These are phyloP conservation scores for Tokudaia tokunoshimensis DNA, from an alignment of 2,797 vertebrate genomes.

Conservation along the genomic window DNA sequence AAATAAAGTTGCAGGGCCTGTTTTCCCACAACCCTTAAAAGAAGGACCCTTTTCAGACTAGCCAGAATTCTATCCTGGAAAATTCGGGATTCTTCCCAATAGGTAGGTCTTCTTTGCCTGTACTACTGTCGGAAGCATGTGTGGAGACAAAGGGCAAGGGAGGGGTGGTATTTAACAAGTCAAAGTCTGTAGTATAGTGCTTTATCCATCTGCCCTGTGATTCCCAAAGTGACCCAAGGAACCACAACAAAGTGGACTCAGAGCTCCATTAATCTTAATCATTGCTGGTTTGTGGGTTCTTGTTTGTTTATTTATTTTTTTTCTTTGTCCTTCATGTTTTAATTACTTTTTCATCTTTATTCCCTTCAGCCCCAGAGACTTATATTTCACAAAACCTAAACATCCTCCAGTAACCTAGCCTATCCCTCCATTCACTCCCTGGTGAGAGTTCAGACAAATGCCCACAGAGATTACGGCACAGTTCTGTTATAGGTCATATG, in stretches of 20 bases:
- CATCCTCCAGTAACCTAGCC: slow-evolving; percentile 67
- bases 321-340: slow-evolving; percentile 54
- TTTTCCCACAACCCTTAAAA: slow-evolving; percentile 70
- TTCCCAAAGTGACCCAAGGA: slow-evolving; percentile 83
- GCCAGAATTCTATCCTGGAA: slow-evolving; percentile 79
- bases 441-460: slow-evolving; percentile 73
- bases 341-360: slow-evolving; percentile 30
- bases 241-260: slow-evolving; percentile 78
- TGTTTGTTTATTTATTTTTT: not conserved
- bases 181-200: slow-evolving; percentile 84
- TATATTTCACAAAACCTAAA: slow-evolving; percentile 59
- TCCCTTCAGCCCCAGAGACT: slow-evolving; percentile 10
- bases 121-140: slow-evolving; percentile 81
- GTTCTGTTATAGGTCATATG: slow-evolving; percentile 68
- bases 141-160: slow-evolving; percentile 70
- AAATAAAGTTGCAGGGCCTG: slow-evolving; percentile 25
- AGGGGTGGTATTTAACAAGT: slow-evolving; percentile 79
- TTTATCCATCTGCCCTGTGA: slow-evolving; percentile 85
- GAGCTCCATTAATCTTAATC: slow-evolving; percentile 77
- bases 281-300: not conserved
- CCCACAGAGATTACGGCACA: slow-evolving; percentile 63
- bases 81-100: slow-evolving; percentile 79
- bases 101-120: slow-evolving; percentile 84
- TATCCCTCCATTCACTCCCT: slow-evolving; percentile 55
- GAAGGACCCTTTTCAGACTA: slow-evolving; percentile 83